Conservation (phyloP, 1,140 invertebrate species). For the Caligus rogercresseyi region DNA sequence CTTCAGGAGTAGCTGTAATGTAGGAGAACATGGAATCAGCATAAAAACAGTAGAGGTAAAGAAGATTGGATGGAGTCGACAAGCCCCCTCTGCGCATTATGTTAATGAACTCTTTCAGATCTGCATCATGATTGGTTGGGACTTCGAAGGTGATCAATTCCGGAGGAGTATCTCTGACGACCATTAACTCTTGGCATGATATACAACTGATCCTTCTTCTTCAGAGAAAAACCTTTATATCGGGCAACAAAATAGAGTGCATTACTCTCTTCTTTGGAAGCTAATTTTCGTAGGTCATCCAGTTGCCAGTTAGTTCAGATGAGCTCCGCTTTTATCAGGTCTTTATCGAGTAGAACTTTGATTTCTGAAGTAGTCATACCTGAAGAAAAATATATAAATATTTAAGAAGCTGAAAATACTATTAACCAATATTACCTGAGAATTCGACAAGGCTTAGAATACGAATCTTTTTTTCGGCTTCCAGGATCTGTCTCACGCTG, state of each 20-base stretch:
- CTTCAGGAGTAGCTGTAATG: neutral
- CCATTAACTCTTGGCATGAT: neutral
- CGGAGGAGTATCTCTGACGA: neutral
- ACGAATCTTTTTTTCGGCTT: slow-evolving; percentile 11
- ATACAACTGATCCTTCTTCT: neutral
- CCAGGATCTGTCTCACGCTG: neutral
- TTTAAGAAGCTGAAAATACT: neutral
- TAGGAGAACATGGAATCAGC: neutral
- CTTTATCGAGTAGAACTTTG: neutral
- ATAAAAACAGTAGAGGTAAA: neutral
- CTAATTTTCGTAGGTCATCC: neutral
- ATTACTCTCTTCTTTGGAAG: neutral
- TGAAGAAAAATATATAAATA: neutral
- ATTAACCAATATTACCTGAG: neutral
- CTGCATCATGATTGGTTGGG: neutral
- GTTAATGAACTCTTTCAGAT: neutral
- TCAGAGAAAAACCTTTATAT: neutral
- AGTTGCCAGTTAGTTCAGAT: neutral
- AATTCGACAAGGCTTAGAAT: neutral
- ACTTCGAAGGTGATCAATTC: neutral
- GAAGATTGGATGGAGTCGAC: neutral
- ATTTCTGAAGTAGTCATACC: neutral
- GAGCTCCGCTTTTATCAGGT: neutral
- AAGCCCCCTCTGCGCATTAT: neutral
- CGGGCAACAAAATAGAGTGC: neutral